Evolutionary conservation across 2,797 vertebrate species (phyloP).

Genomic region (Enteromius afrohamiltoni): DNA sequence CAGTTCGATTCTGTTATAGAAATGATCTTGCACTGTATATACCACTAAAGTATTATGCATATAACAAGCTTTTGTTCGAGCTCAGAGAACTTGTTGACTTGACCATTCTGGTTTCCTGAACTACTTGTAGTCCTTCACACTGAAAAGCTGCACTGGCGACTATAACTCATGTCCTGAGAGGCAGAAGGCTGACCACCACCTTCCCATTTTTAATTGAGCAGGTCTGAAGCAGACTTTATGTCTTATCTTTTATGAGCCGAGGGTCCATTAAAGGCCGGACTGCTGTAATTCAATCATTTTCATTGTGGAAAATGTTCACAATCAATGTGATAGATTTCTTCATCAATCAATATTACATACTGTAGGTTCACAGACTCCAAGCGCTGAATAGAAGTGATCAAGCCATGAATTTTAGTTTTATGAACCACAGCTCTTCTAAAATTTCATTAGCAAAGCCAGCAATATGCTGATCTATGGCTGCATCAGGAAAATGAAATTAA

Average conservation of each 20-base stretch:
- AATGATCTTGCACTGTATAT: neutral
- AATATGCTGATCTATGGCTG: slow-evolving; percentile 66
- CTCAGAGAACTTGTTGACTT: slow-evolving; percentile 23
- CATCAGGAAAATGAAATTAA: slow-evolving; percentile 36
- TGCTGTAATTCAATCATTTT: slow-evolving; percentile 76
- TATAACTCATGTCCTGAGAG: slow-evolving; percentile 74
- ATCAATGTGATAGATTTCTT: slow-evolving; percentile 78
- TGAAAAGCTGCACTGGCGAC: slow-evolving; percentile 52
- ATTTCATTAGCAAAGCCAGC: slow-evolving; percentile 73
- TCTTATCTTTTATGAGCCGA: slow-evolving; percentile 71
- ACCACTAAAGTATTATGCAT: neutral
- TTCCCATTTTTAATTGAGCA: slow-evolving; percentile 79
- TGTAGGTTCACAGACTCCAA: slow-evolving; percentile 51
- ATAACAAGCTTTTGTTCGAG: slow-evolving; percentile 28
- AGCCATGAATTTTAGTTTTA: slow-evolving; percentile 73
- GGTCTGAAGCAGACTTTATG: slow-evolving; percentile 72
- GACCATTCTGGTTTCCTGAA: slow-evolving; percentile 33
- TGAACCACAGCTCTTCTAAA: slow-evolving; percentile 71
- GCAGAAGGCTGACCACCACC: slow-evolving; percentile 61
- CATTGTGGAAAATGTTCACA: slow-evolving; percentile 77
- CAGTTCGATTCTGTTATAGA: neutral
- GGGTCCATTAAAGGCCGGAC: slow-evolving; percentile 68
- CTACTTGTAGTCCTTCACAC: slow-evolving; percentile 17
- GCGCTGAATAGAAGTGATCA: slow-evolving; percentile 62
- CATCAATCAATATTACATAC: slow-evolving; percentile 71